Conservation (phyloP, 2,797 vertebrate species). For the Schizopygopsis malacanthus region DNA sequence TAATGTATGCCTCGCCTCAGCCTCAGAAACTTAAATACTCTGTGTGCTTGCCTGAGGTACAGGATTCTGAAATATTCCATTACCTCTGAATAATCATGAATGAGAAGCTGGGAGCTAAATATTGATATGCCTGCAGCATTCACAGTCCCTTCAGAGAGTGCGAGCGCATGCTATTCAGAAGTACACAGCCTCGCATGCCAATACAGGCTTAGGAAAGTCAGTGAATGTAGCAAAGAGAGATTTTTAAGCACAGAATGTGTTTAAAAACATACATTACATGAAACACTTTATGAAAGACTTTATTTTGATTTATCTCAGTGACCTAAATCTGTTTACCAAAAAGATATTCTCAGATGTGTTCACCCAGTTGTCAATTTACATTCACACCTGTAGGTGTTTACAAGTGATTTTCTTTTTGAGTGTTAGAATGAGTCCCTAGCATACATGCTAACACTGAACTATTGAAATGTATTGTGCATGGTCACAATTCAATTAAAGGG, state of each 20-base stretch:
- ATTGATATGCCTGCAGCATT: conserved; percentile 58
- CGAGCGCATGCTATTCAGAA: conserved; percentile 15
- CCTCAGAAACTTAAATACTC: conserved; percentile 50
- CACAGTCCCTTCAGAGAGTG: conserved; percentile 40
- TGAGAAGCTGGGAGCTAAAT: conserved; percentile 60
- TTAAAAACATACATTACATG: not conserved
- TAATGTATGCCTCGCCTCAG: conserved; percentile 35
- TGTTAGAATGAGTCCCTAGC: not conserved
- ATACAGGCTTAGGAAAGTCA: conserved; percentile 27
- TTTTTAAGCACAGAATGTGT: conserved; percentile 16
- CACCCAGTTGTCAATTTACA: not conserved
- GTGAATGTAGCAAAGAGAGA: not conserved
- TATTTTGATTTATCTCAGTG: not conserved
- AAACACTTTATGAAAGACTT: not conserved
- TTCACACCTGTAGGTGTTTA: not conserved
- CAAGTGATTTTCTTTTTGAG: not conserved
- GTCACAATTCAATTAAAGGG: not conserved
- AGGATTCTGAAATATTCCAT: conserved; percentile 63
- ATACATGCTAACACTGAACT: not conserved
- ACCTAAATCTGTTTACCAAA: not conserved
- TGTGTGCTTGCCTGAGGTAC: conserved; percentile 48
- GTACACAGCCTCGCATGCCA: conserved; percentile 34
- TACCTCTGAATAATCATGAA: conserved; percentile 67
- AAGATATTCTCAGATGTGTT: not conserved
- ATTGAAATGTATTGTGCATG: not conserved